Evolutionary conservation across 1,140 invertebrate species (phyloP).

Genomic region (Eciton burchellii): DNA sequence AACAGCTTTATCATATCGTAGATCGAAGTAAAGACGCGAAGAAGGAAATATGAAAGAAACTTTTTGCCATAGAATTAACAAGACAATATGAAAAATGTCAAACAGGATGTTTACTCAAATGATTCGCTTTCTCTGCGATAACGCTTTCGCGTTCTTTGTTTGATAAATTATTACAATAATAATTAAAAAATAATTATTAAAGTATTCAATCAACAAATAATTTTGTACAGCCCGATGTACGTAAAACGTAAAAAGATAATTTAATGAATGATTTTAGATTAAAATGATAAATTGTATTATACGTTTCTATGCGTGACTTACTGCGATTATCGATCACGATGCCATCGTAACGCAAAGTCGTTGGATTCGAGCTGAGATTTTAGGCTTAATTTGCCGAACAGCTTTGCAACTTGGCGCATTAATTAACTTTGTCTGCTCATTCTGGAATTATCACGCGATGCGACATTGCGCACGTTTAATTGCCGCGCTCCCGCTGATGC

Average conservation of each 20-base stretch:
- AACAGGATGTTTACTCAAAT: not conserved
- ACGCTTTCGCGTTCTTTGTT: no score
- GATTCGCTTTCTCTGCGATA: no score
- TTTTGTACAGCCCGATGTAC: no score
- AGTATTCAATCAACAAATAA: no score
- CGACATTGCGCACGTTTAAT: slow-evolving; percentile 33
- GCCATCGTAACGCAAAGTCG: not conserved
- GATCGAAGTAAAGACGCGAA: not conserved
- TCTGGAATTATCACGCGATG: slow-evolving; percentile 29
- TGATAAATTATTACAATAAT: no score
- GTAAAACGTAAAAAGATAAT: no score
- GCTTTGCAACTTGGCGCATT: not conserved
- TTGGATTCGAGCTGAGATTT: not conserved
- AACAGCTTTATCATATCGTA: not conserved
- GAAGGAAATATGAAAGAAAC: not conserved
- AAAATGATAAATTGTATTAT: not conserved
- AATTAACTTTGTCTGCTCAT: not conserved
- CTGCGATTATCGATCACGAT: not conserved
- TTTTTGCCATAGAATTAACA: not conserved
- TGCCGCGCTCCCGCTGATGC: slow-evolving; percentile 1
- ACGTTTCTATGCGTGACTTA: not conserved
- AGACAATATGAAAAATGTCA: not conserved
- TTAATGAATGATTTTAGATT: no score
- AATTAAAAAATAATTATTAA: no score
- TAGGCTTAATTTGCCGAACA: not conserved